phyloP scores from a whole-genome alignment of 2,888 invertebrate species.

The Pterostichus niger region DNA sequence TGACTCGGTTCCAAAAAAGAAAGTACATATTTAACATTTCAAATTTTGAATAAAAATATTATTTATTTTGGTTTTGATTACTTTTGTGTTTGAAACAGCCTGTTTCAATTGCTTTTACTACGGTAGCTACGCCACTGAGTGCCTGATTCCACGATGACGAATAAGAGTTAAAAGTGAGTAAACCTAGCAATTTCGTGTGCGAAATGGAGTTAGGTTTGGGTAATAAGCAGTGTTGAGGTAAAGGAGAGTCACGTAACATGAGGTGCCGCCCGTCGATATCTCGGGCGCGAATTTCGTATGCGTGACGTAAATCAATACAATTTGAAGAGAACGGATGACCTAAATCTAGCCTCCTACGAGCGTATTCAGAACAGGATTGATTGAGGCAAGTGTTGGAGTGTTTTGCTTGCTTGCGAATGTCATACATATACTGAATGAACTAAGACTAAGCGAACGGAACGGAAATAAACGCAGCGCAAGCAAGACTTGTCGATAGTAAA shows the following conservation, averaged over 20 bases:
- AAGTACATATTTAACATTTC: too few relatives aligned
- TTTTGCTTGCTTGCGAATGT: not conserved
- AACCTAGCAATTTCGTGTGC: conserved; percentile 40
- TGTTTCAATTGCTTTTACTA: not conserved
- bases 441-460: conserved; percentile 17
- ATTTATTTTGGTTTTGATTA: too few relatives aligned
- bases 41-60: too few relatives aligned
- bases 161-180: too few relatives aligned
- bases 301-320: conserved; percentile 58
- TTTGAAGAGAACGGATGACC: conserved; percentile 57
- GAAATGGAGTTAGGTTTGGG: conserved; percentile 34
- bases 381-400: not conserved
- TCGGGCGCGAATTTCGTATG: conserved; percentile 62
- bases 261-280: conserved; percentile 56
- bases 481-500: conserved; percentile 43
- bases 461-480: conserved; percentile 30
- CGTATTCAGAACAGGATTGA: conserved; percentile 21
- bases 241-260: conserved; percentile 45
- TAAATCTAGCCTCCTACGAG: conserved; percentile 35
- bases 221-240: conserved; percentile 11
- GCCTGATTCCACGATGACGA: not conserved
- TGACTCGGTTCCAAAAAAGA: too few relatives aligned
- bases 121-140: not conserved
- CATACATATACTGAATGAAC: too few relatives aligned
- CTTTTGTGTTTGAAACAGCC: too few relatives aligned